phyloP scores from a whole-genome alignment of 2,888 invertebrate species.

The Cheilosia impressa region DNA sequence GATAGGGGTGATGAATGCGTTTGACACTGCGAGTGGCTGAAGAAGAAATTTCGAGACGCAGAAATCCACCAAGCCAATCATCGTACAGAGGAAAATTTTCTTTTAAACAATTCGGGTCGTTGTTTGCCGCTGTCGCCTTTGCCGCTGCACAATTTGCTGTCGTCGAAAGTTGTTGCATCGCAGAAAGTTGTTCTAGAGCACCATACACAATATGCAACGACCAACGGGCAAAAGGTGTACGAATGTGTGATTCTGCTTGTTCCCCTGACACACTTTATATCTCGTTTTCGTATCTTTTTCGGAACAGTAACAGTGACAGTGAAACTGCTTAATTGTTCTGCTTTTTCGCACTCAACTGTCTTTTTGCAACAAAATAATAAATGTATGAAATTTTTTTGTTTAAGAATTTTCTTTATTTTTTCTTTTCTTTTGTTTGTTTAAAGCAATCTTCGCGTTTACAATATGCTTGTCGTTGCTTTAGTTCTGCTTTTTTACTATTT shows the following conservation, averaged over 20 bases:
- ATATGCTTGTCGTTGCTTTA: conserved; percentile 20
- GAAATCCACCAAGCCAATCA: conserved; percentile 2
- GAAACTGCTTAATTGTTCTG: conserved; percentile 80
- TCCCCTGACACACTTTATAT: conserved; percentile 81
- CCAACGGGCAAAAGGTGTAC: conserved; percentile 52
- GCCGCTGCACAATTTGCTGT: conserved; percentile 49
- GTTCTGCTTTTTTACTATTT: conserved; percentile 50
- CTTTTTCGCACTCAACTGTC: conserved; percentile 22
- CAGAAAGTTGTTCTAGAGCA: conserved; percentile 74
- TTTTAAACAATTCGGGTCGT: conserved; percentile 67
- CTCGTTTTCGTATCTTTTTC: conserved; percentile 60
- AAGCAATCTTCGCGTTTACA: conserved; percentile 66
- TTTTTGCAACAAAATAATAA: conserved; percentile 12
- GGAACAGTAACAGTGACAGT: conserved; percentile 79
- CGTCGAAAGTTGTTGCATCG: conserved; percentile 70
- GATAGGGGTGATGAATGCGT: conserved; percentile 48
- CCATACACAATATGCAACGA: conserved; percentile 13
- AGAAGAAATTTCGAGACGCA: conserved; percentile 52
- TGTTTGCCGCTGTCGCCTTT: conserved; percentile 14
- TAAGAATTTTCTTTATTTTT: conserved; percentile 65
- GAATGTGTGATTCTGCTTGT: conserved; percentile 74
- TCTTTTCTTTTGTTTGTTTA: conserved; percentile 55
- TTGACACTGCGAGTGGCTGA: conserved; percentile 31
- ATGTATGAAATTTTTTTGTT: conserved; percentile 36
- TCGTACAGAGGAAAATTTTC: conserved; percentile 41